phyloP scores from a whole-genome alignment of 2,797 vertebrate genomes.

The Phataginus tetradactyla region DNA sequence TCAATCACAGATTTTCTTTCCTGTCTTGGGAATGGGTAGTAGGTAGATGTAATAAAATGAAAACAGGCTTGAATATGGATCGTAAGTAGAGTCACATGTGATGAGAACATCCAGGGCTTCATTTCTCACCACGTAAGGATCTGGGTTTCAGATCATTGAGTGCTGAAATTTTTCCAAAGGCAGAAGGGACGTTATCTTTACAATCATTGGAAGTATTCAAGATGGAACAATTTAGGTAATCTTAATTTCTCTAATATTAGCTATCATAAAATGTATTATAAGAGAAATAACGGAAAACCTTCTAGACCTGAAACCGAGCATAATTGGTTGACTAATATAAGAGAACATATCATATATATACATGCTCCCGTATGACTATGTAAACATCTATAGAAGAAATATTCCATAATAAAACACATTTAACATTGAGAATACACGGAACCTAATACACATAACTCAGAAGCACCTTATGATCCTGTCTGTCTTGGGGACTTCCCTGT shows the following conservation, averaged over 20 bases:
- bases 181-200: not conserved
- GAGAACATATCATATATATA: not conserved
- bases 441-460: not conserved
- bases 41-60: not conserved
- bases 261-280: not conserved
- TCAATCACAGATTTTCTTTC: not conserved
- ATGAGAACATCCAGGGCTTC: constrained; percentile 14
- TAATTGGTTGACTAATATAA: not conserved
- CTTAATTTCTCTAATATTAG: not conserved
- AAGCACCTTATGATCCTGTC: constrained; percentile 9
- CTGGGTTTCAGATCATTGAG: not conserved
- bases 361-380: not conserved
- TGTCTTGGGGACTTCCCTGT: not conserved
- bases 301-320: not conserved
- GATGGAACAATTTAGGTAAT: not conserved
- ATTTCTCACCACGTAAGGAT: not conserved
- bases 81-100: not conserved
- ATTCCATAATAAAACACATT: not conserved
- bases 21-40: not conserved
- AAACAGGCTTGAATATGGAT: not conserved
- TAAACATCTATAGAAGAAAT: too few species aligned
- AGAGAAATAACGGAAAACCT: not conserved
- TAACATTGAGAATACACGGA: constrained; percentile 29
- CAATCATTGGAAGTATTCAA: not conserved
- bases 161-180: constrained; percentile 31